Percentiles rank a stretch among this genome's conserved stretches.
phyloP scores from a whole-genome alignment of 2,113 vertebrate species.

The Pachycephala philippinensis region DNA sequence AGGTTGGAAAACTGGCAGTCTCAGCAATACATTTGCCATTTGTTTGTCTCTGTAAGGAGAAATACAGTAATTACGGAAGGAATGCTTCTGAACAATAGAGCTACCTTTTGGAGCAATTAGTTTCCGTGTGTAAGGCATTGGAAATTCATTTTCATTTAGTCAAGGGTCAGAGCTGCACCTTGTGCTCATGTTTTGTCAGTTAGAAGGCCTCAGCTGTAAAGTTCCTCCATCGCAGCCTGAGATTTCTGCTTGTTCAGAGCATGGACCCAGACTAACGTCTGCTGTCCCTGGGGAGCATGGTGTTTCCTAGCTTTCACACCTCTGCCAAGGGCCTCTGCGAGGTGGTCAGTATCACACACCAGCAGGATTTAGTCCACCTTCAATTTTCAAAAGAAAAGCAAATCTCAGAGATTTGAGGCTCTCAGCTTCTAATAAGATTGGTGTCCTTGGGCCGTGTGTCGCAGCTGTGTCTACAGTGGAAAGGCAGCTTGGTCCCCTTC shows the following conservation, averaged over 20 bases:
- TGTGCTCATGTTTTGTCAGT: neutral
- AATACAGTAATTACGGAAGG: neutral
- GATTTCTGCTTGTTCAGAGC: neutral
- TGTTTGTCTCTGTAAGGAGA: conserved; percentile 10
- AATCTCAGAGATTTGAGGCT: neutral
- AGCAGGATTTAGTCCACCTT: neutral
- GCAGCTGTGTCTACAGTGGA: neutral
- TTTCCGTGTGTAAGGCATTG: neutral
- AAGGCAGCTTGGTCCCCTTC: neutral
- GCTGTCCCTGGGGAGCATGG: neutral
- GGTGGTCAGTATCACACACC: neutral
- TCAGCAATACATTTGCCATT: neutral
- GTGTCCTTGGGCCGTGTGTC: neutral
- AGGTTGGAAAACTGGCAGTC: conserved; percentile 37
- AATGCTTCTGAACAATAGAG: conserved; percentile 4
- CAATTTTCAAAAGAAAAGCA: neutral
- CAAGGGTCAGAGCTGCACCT: neutral
- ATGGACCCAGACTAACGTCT: fast-evolving
- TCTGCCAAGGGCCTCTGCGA: fast-evolving
- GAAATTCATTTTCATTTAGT: neutral
- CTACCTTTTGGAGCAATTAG: conserved; percentile 13
- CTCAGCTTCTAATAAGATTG: neutral
- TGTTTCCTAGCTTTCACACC: neutral
- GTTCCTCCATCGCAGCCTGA: neutral
- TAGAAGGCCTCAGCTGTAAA: neutral